Evolutionary conservation across 2,888 invertebrate species (phyloP), one percentile per base, ranked within the genome.

Genomic region (Andricus curvator): DNA sequence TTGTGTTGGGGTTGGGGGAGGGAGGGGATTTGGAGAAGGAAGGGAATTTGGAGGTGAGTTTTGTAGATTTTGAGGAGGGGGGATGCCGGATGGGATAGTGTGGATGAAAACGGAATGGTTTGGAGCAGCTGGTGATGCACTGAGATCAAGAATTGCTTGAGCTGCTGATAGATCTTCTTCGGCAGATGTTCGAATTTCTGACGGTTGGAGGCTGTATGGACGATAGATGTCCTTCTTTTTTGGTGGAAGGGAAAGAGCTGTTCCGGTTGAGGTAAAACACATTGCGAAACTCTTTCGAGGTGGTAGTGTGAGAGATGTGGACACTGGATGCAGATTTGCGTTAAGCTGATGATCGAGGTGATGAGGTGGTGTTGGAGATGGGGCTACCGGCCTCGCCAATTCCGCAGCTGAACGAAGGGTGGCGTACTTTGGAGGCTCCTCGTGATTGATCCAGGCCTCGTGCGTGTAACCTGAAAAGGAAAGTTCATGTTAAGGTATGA

Each of bases 191-290:
- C 95, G 93, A 79, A 94, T 94, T 81, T 93, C 93, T 70, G 91
- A 92, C 1, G 90, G 85, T 80, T 93, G 92, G 2, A 93, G 88
- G 84, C 97, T 97, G 93, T 98, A 98, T 0, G 98, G 98, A 84
- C 97, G 94, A 93, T 97, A 98, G 88, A 98, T 97, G 93, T 98
- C 97, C 93, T 97, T 97, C 93, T 97, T 97, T 93, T 97, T 97
- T 4, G 97, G 97, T 84, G 98, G 97, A 89, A 97, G 93, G 81
- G 97, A 96, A 41, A 97, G 93, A 62, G 96, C 95, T n/a, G 96
- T 95, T 68, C 97, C 97, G 22, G 97, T 97, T 93, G 97, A 97
- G 78, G 97, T 97, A 92, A 96, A 97, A 91, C 97, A 97, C 96
- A 97, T 96, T 65, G 97, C 94, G 85, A 96, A 94, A 82, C 97